Conservation (phyloP, 2,888 invertebrate species). For the Cotesia congregata region DNA sequence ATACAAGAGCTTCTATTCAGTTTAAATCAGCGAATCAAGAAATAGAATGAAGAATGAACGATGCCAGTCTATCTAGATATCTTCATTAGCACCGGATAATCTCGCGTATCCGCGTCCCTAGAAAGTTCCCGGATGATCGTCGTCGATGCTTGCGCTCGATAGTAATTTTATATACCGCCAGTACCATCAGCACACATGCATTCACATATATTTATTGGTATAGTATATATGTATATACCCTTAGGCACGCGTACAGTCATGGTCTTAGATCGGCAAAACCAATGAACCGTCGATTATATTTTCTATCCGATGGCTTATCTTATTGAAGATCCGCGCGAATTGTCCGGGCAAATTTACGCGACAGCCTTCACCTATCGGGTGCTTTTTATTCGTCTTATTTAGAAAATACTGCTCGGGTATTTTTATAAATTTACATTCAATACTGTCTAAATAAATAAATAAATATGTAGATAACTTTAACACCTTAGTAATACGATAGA, state of each 20-base stretch:
- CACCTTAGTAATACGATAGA: constrained; percentile 10
- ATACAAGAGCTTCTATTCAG: too few species aligned
- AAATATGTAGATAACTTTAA: not conserved
- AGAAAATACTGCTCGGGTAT: not conserved
- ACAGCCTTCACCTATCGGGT: constrained; percentile 4
- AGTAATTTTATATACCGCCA: constrained; percentile 14
- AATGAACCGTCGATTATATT: constrained; percentile 46
- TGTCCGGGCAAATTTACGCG: constrained; percentile 40
- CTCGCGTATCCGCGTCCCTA: constrained; percentile 52
- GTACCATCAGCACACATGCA: not conserved
- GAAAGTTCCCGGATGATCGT: constrained; percentile 50
- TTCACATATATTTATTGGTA: not conserved
- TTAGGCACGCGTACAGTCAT: constrained; percentile 26
- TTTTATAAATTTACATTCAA: not conserved
- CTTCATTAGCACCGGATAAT: constrained; percentile 64
- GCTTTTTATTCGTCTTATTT: constrained; percentile 3
- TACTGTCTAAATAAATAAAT: not conserved
- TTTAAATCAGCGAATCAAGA: too few species aligned
- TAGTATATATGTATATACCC: not conserved
- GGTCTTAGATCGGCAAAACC: constrained; percentile 30
- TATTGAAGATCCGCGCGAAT: constrained; percentile 43
- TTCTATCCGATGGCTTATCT: constrained; percentile 35
- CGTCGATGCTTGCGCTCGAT: constrained; percentile 38
- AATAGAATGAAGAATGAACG: constrained; percentile 38
- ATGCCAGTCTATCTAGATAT: constrained; percentile 52